phyloP scores from a whole-genome alignment of 2,113 vertebrate genomes.

The Lampris megalopsis region DNA sequence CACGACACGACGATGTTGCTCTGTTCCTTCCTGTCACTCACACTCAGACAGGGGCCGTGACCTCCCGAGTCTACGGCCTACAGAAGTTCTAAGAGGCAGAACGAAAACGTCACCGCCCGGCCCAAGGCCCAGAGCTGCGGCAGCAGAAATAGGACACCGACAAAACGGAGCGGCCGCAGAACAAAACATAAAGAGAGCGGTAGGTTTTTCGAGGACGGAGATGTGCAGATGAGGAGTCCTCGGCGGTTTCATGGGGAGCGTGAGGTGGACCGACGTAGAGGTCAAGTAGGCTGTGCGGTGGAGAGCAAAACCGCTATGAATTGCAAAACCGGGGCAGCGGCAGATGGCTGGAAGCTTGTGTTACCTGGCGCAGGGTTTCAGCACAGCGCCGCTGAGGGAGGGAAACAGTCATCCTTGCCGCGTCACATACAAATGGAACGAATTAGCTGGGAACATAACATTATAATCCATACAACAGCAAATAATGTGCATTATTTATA shows the following conservation, averaged over 20 bases:
- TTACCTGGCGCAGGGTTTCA: constrained; percentile 55
- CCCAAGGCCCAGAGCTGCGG: constrained; percentile 44
- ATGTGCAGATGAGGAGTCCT: constrained; percentile 62
- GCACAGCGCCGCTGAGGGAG: constrained; percentile 31
- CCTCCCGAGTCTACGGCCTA: constrained; percentile 58
- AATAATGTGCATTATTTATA: not conserved
- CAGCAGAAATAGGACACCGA: constrained; percentile 71
- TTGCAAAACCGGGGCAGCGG: constrained; percentile 47
- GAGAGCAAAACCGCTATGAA: constrained; percentile 28
- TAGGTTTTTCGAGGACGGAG: constrained; percentile 52
- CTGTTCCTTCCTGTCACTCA: constrained; percentile 72
- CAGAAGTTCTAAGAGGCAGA: constrained; percentile 72
- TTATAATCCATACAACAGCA: not conserved
- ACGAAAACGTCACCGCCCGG: constrained; percentile 69
- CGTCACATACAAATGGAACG: not conserved
- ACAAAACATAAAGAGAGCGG: constrained; percentile 40
- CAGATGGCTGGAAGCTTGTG: constrained; percentile 70
- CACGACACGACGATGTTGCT: too few relatives aligned
- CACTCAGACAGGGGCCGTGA: constrained; percentile 64
- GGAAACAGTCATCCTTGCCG: constrained; percentile 4
- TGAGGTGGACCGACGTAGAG: constrained; percentile 49
- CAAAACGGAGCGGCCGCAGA: constrained; percentile 52
- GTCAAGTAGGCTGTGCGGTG: constrained; percentile 63
- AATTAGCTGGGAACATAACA: too few relatives aligned
- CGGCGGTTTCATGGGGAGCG: constrained; percentile 54